Conservation (phyloP, 2,797 vertebrate genomes). For the Pangasius larnaudii region DNA sequence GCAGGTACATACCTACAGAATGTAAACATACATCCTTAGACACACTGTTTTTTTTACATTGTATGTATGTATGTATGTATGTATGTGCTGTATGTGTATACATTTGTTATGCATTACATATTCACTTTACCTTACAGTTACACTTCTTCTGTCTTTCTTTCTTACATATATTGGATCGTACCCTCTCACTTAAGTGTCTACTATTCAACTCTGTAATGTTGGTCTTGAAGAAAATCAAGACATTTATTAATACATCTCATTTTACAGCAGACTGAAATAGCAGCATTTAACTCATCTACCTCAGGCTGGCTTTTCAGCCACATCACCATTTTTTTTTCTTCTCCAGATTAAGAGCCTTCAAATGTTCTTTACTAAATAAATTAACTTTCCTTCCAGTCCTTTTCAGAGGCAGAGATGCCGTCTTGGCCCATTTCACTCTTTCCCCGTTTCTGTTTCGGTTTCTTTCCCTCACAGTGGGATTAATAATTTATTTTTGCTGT, state of each 20-base stretch:
- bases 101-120: neutral
- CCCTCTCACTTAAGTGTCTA: neutral
- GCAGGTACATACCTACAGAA: constrained; percentile 75
- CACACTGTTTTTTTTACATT: neutral
- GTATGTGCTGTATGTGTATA: neutral
- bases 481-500: constrained; percentile 18
- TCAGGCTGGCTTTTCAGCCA: constrained; percentile 14
- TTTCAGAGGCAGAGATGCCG: constrained; percentile 13
- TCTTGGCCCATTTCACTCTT: constrained; percentile 25
- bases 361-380: constrained; percentile 22
- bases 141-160: neutral
- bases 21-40: neutral
- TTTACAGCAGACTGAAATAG: constrained; percentile 48
- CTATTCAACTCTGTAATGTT: constrained; percentile 29
- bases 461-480: constrained; percentile 25
- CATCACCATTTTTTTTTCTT: constrained; percentile 20
- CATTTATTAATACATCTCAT: constrained; percentile 44
- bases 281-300: constrained; percentile 35
- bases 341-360: constrained; percentile 47
- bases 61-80: neutral
- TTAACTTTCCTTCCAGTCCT: constrained; percentile 30
- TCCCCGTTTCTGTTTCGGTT: constrained; percentile 20
- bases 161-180: neutral
- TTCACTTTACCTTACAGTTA: neutral
- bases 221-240: constrained; percentile 53